Evolutionary conservation across 2,797 vertebrate species (phyloP).

Genomic region (Poecilia picta): DNA sequence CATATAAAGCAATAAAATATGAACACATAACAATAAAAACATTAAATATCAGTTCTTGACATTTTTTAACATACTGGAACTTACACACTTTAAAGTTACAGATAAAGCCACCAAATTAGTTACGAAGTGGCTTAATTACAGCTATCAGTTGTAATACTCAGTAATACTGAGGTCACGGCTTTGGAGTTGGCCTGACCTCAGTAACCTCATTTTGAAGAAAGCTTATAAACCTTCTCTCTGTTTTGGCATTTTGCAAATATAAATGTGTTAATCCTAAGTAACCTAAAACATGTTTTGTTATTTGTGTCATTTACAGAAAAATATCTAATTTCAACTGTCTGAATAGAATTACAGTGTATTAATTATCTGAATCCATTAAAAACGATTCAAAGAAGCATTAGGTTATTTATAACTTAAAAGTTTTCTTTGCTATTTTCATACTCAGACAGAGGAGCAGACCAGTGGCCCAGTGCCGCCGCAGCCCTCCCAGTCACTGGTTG

Average conservation of each 20-base stretch:
- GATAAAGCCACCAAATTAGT: neutral
- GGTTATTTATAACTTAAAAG: conserved; percentile 7
- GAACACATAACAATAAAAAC: no score
- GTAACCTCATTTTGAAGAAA: neutral
- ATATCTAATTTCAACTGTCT: neutral
- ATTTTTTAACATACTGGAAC: no score
- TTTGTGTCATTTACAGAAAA: neutral
- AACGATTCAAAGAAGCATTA: neutral
- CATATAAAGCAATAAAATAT: no score
- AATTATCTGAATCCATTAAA: conserved; percentile 5
- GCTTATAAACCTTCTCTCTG: neutral
- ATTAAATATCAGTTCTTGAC: no score
- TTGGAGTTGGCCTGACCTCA: neutral
- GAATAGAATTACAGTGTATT: neutral
- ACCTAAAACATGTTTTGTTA: neutral
- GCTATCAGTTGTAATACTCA: neutral
- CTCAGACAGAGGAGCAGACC: conserved; percentile 59
- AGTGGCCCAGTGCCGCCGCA: conserved; percentile 49
- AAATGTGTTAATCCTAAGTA: neutral
- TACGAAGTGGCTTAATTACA: neutral
- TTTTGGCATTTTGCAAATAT: neutral
- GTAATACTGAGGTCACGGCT: neutral
- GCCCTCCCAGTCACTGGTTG: conserved; percentile 67
- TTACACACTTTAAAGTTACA: no score
- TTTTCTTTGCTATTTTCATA: conserved; percentile 39